Conservation (phyloP, 2,797 vertebrate species). For the Acanthornis magna region DNA sequence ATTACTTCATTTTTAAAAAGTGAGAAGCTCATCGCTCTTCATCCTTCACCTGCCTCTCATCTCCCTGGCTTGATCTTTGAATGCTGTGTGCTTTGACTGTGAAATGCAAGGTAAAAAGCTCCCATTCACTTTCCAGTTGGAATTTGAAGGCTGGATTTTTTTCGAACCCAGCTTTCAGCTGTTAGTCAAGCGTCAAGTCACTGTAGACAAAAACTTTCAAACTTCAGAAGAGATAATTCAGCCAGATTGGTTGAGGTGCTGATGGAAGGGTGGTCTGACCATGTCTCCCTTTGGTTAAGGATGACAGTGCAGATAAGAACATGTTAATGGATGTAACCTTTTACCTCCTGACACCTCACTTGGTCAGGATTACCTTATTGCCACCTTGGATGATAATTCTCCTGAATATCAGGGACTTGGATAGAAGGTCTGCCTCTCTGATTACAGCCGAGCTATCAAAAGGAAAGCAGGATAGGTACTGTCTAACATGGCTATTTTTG, state of each 20-base stretch:
- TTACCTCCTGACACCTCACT: not conserved
- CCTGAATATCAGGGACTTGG: not conserved
- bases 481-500: not conserved
- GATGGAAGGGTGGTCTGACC: conserved; percentile 2
- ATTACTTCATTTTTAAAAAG: conserved; percentile 34
- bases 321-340: not conserved
- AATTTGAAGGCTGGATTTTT: conserved; percentile 4
- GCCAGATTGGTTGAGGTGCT: not conserved
- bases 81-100: not conserved
- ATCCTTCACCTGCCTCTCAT: not conserved
- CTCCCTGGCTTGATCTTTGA: not conserved
- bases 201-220: conserved; percentile 43
- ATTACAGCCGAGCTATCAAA: not conserved
- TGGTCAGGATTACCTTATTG: not conserved
- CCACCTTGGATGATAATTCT: not conserved
- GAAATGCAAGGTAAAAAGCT: not conserved
- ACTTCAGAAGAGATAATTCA: conserved; percentile 6
- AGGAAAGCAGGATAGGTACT: not conserved
- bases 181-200: conserved; percentile 11
- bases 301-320: not conserved
- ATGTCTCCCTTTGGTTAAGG: not conserved
- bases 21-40: not conserved
- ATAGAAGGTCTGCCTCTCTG: not conserved
- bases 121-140: not conserved
- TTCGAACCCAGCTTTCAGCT: conserved; percentile 14